phyloP scores from a whole-genome alignment of 2,888 invertebrate genomes.

The Trachelus stipa region DNA sequence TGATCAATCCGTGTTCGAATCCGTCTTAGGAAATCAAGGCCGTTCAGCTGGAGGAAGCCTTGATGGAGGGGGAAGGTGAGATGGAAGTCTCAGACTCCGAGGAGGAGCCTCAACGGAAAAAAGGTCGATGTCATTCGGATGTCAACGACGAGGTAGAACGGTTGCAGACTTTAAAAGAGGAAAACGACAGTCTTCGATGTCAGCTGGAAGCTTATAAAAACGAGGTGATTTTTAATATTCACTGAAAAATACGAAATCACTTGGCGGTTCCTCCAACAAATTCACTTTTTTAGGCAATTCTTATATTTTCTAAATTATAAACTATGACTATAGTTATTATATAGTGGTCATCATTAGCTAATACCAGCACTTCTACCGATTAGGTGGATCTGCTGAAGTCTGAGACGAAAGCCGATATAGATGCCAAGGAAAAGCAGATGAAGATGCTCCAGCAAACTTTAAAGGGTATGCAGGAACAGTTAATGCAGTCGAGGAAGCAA shows the following conservation, averaged over 20 bases:
- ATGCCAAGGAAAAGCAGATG: conserved; percentile 88
- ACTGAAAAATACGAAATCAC: not conserved
- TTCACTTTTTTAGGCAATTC: not conserved
- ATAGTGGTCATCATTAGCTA: not conserved
- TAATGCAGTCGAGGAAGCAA: conserved; percentile 71
- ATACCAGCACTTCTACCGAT: not conserved
- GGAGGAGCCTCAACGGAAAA: conserved; percentile 67
- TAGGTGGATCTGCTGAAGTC: conserved; percentile 84
- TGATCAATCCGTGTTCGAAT: not conserved
- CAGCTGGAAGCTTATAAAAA: conserved; percentile 95
- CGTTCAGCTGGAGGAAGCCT: conserved; percentile 74
- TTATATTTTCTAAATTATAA: not conserved
- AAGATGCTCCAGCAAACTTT: conserved; percentile 77
- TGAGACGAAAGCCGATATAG: conserved; percentile 82
- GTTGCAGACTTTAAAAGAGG: conserved; percentile 73
- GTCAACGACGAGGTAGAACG: conserved; percentile 53
- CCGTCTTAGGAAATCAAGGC: conserved; percentile 75
- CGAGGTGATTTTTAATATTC: conserved; percentile 68
- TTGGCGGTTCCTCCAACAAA: too few relatives aligned
- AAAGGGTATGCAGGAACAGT: conserved; percentile 73
- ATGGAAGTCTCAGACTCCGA: conserved; percentile 90
- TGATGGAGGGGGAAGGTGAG: conserved; percentile 81
- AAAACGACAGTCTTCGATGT: conserved; percentile 90
- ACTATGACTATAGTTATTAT: not conserved
- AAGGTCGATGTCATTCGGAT: conserved; percentile 49